A percentile compares a stretch with the other conserved stretches of the same genome.
These are phyloP conservation scores for Leptinotarsa defecta DNA, from an alignment of 1,140 invertebrate species.

Conservation along the genomic window DNA sequence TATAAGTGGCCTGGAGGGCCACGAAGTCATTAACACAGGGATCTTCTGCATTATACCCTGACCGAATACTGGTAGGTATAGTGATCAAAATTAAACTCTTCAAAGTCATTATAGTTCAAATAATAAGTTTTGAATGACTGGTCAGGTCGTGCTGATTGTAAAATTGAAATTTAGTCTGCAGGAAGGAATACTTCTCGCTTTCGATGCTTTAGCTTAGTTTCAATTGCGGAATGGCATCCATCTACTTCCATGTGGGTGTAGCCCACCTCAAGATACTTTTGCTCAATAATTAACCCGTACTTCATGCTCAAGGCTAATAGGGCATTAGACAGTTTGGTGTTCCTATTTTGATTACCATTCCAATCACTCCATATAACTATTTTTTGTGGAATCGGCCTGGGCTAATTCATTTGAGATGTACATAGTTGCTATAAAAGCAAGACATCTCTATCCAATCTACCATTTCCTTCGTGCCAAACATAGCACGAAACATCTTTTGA, in stretches of 20 bases:
- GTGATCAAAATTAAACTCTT: no score
- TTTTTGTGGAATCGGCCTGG: constrained; percentile 11
- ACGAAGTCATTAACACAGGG: constrained; percentile 20
- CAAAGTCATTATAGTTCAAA: constrained; percentile 15
- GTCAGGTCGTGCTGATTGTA: constrained; percentile 25
- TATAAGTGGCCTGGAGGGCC: constrained; percentile 24
- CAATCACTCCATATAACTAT: constrained; percentile 33
- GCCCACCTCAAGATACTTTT: constrained; percentile 27
- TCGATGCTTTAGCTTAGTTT: constrained; percentile 4
- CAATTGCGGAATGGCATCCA: constrained; percentile 12
- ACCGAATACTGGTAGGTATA: background rate
- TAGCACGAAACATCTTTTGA: constrained; percentile 43
- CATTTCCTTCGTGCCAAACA: constrained; percentile 43
- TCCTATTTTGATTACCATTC: constrained; percentile 35
- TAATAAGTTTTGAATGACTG: constrained; percentile 15
- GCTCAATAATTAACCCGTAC: constrained; percentile 13
- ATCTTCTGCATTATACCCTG: constrained; percentile 22
- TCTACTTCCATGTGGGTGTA: constrained; percentile 33
- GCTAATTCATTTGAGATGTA: constrained; percentile 17
- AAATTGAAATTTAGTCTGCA: constrained; percentile 26
- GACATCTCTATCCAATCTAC: constrained; percentile 26
- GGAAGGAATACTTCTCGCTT: no score
- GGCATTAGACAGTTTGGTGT: constrained; percentile 26
- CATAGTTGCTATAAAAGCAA: constrained; percentile 26
- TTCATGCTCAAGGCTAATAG: constrained; percentile 30